These are phyloP conservation scores for Leucania comma DNA, from an alignment of 2,888 invertebrate genomes.

Conservation along the genomic window DNA sequence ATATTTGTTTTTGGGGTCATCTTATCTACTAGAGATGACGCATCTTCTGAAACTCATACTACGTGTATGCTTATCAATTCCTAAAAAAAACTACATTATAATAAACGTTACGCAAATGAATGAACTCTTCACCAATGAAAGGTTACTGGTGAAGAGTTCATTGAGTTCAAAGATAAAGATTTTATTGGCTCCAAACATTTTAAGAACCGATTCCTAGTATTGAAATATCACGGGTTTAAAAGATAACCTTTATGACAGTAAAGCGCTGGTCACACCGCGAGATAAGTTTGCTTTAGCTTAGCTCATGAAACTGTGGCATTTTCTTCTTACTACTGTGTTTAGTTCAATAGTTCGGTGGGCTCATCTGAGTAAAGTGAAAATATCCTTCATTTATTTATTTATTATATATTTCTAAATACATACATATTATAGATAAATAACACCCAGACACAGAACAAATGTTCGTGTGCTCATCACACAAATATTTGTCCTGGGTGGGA, in stretches of 20 bases:
- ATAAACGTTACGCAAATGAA: conserved; percentile 25
- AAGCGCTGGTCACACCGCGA: conserved; percentile 2
- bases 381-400: too few species aligned
- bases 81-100: background rate
- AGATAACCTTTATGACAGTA: conserved; percentile 46
- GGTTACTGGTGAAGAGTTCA: too few species aligned
- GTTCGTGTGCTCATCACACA: too few species aligned
- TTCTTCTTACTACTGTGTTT: background rate
- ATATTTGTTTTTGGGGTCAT: background rate
- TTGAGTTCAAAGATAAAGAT: conserved; percentile 21
- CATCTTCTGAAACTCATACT: background rate
- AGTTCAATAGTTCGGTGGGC: too few species aligned
- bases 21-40: conserved; percentile 6
- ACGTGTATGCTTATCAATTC: background rate
- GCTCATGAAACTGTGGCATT: background rate
- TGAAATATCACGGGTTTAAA: conserved; percentile 15
- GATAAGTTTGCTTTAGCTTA: conserved; percentile 1
- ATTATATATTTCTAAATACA: too few species aligned
- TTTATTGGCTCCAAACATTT: conserved; percentile 34
- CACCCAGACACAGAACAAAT: too few species aligned
- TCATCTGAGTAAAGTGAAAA: too few species aligned
- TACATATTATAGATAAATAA: too few species aligned
- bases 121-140: conserved; percentile 37
- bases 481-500: too few species aligned
- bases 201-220: conserved; percentile 34